A percentile compares a stretch with the other conserved stretches of the same genome.
phyloP scores from a whole-genome alignment of 2,797 vertebrate genomes.

The Amblyopsis hoosieri region DNA sequence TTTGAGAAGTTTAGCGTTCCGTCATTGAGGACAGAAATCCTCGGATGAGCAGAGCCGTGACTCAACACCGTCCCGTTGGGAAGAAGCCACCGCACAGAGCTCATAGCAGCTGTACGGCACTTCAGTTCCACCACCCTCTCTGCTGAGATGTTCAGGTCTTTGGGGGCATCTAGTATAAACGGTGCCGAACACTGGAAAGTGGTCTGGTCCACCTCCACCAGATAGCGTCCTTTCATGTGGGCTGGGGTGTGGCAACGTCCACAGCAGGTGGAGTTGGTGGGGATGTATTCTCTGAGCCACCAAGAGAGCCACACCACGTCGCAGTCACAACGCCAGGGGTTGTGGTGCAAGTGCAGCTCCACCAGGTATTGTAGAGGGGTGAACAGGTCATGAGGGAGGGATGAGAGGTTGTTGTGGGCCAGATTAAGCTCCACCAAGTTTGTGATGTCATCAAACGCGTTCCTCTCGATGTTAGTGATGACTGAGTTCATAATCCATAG shows the following conservation, averaged over 20 bases:
- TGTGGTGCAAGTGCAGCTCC: conserved; percentile 96
- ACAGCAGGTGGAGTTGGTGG: conserved; percentile 96
- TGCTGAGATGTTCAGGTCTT: conserved; percentile 94
- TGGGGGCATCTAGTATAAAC: conserved; percentile 92
- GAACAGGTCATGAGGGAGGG: conserved; percentile 95
- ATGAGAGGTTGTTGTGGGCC: conserved; percentile 97
- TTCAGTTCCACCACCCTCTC: conserved; percentile 92
- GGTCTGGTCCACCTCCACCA: conserved; percentile 94
- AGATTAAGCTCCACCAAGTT: conserved; percentile 95
- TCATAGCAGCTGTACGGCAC: conserved; percentile 94
- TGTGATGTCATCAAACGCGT: conserved; percentile 95
- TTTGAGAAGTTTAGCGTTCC: conserved; percentile 96
- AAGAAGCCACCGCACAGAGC: conserved; percentile 92
- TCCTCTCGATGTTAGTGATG: conserved; percentile 90
- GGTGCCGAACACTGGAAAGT: conserved; percentile 95
- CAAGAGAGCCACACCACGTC: conserved; percentile 95
- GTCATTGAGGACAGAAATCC: conserved; percentile 91
- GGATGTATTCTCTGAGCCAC: conserved; percentile 96
- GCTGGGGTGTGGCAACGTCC: conserved; percentile 92
- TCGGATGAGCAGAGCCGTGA: conserved; percentile 90
- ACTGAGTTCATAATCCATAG: conserved; percentile 99
- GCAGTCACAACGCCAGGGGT: conserved; percentile 96
- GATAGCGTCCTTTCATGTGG: conserved; percentile 90
- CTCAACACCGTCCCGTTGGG: conserved; percentile 93
- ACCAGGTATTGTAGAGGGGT: conserved; percentile 92